A percentile compares a stretch with the other conserved stretches of the same genome.
Evolutionary conservation across 2,113 vertebrate species (phyloP).

Genomic region (Ancistrus triradiatus): DNA sequence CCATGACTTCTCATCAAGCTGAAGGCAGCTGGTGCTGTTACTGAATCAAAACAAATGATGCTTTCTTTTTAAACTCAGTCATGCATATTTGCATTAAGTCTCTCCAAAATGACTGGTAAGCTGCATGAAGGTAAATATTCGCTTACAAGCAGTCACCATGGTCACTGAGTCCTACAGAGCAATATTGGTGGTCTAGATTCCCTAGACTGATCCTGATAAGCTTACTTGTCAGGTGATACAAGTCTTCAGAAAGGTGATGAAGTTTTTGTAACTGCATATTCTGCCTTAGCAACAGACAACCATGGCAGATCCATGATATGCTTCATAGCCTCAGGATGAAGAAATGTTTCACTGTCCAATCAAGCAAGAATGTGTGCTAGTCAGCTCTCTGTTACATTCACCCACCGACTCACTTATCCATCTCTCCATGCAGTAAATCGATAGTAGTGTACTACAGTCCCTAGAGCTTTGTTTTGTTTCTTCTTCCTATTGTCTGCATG

Average conservation of each 20-base stretch:
- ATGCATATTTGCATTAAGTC: too few relatives aligned
- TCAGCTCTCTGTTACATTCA: neutral
- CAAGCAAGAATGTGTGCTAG: neutral
- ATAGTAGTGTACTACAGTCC: neutral
- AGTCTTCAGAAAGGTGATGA: too few relatives aligned
- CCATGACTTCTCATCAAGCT: too few relatives aligned
- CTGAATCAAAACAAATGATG: too few relatives aligned
- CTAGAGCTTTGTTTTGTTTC: neutral
- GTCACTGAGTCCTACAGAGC: neutral
- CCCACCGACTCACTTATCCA: neutral
- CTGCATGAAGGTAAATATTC: neutral
- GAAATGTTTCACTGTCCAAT: neutral
- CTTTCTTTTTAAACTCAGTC: too few relatives aligned
- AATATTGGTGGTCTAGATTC: neutral
- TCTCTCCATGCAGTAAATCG: neutral
- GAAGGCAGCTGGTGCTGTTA: too few relatives aligned
- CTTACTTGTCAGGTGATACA: too few relatives aligned
- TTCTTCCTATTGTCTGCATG: neutral
- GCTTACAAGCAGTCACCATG: too few relatives aligned
- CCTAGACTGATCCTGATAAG: neutral
- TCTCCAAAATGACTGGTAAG: neutral
- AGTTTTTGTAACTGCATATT: neutral
- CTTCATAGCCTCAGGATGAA: neutral
- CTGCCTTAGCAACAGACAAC: neutral
- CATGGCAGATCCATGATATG: slow-evolving; percentile 2